Percentiles rank a stretch among this genome's conserved stretches.
Conservation (phyloP, 2,113 vertebrate genomes). For the Pomatostomus ruficeps region DNA sequence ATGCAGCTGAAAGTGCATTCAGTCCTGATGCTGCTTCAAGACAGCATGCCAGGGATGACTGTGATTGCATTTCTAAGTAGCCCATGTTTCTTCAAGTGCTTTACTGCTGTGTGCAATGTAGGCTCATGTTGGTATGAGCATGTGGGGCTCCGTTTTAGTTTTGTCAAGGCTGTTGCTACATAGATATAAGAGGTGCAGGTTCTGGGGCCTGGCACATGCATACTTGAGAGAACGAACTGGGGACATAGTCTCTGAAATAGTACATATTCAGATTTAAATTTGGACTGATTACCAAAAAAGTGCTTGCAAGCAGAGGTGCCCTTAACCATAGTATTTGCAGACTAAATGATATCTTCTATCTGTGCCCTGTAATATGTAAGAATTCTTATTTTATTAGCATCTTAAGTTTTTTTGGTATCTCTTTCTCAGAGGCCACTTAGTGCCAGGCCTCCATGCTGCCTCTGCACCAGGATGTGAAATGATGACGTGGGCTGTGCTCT, state of each 20-base stretch:
- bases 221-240: not conserved
- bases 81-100: not conserved
- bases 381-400: not conserved
- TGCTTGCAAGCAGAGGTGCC: not conserved
- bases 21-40: not conserved
- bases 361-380: not conserved
- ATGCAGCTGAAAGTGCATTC: not conserved
- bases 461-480: not conserved
- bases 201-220: accelerated
- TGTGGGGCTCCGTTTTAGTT: not conserved
- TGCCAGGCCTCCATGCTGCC: not conserved
- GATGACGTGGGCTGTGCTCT: not conserved
- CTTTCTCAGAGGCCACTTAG: not conserved
- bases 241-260: not conserved
- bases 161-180: not conserved
- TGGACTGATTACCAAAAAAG: not conserved
- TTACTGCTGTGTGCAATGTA: not conserved
- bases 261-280: not conserved
- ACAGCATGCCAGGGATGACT: not conserved
- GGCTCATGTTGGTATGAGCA: not conserved
- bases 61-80: not conserved
- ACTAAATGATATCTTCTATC: not conserved
- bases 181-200: not conserved
- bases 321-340: not conserved
- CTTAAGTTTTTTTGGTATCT: not conserved